Conservation (phyloP, 2,797 vertebrate species). For the Myotis vivesi region DNA sequence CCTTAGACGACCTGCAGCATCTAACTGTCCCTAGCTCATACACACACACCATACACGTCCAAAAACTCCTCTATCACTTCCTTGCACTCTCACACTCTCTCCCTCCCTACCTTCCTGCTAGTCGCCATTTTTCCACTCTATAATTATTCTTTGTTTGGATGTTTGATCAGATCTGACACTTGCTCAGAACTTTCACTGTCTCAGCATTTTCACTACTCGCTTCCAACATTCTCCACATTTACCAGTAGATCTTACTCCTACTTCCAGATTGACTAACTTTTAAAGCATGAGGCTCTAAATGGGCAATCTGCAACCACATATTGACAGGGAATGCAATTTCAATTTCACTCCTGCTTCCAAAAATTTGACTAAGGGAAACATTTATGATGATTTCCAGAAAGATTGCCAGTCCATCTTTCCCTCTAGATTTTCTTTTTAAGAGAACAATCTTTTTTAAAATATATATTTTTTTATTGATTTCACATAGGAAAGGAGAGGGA, state of each 20-base stretch:
- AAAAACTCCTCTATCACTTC: too few species aligned
- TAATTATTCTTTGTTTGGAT: neutral
- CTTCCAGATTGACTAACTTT: neutral
- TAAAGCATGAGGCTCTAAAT: neutral
- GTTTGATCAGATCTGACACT: neutral
- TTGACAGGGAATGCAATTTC: neutral
- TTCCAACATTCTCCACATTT: neutral
- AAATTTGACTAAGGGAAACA: neutral
- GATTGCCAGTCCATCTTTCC: neutral
- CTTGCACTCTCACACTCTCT: too few species aligned
- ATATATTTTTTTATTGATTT: too few species aligned
- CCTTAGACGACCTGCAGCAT: too few species aligned
- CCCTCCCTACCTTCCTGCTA: too few species aligned
- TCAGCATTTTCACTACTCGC: neutral
- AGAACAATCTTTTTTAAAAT: too few species aligned
- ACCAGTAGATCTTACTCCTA: neutral
- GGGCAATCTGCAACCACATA: neutral
- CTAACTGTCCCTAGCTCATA: too few species aligned
- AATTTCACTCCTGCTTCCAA: neutral
- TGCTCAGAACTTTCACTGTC: neutral
- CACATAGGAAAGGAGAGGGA: too few species aligned
- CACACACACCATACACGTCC: too few species aligned
- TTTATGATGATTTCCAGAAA: neutral
- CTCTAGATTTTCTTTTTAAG: neutral
- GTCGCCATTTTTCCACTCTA: too few species aligned